Conservation (phyloP, 1,140 invertebrate genomes). For the Apis florea region DNA sequence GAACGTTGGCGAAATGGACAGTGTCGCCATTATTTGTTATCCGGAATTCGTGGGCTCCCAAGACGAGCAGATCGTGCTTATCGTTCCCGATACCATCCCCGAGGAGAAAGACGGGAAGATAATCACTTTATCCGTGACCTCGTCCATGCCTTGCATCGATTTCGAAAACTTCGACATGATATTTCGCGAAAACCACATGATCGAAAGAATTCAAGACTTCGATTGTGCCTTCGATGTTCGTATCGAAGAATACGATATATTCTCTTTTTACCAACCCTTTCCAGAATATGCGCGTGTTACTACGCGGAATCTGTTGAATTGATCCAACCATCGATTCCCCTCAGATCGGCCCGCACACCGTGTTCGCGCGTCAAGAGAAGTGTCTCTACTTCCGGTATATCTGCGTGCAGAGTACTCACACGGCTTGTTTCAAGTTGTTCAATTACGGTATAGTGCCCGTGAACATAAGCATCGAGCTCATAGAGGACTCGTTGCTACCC, state of each 20-base stretch:
- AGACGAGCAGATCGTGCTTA: slow-evolving; percentile 57
- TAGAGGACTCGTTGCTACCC: slow-evolving; percentile 31
- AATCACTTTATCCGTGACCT: slow-evolving; percentile 57
- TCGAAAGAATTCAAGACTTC: slow-evolving; percentile 64
- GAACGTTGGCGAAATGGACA: slow-evolving; percentile 44
- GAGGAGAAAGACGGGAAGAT: slow-evolving; percentile 49
- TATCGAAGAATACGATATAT: too few species aligned
- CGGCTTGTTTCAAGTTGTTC: slow-evolving; percentile 57
- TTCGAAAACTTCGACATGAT: slow-evolving; percentile 66
- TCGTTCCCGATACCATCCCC: slow-evolving; percentile 45
- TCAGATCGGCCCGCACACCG: slow-evolving; percentile 59
- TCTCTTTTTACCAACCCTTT: too few species aligned
- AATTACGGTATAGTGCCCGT: slow-evolving; percentile 65
- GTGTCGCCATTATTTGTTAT: slow-evolving; percentile 55
- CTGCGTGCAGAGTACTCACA: slow-evolving; percentile 53
- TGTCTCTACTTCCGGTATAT: slow-evolving; percentile 66
- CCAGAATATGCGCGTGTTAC: too few species aligned
- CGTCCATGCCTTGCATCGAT: slow-evolving; percentile 64
- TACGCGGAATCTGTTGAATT: too few species aligned
- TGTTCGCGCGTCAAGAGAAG: slow-evolving; percentile 62
- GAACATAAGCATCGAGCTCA: slow-evolving; percentile 53
- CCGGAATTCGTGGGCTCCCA: slow-evolving; percentile 54
- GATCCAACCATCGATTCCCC: not conserved
- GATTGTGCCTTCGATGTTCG: slow-evolving; percentile 62
- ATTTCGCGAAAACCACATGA: slow-evolving; percentile 69